phyloP scores from a whole-genome alignment of 2,113 vertebrate species.

The Corythornis cristatus region DNA sequence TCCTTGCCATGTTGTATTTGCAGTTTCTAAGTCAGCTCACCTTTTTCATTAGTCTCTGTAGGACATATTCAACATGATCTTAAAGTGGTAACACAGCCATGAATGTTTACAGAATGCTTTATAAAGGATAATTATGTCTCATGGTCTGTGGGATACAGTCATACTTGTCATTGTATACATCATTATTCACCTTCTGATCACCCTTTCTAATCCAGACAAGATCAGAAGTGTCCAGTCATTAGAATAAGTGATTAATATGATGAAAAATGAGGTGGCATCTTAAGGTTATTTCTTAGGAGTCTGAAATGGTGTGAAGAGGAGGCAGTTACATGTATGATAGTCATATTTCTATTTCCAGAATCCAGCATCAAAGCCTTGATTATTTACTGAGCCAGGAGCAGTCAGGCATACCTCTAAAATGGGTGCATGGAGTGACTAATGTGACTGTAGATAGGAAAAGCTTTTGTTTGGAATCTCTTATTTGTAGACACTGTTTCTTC shows the following conservation, averaged over 20 bases:
- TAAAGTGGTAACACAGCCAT: neutral
- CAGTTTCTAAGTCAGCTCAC: neutral
- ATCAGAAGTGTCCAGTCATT: neutral
- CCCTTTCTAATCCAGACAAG: neutral
- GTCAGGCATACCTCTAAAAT: neutral
- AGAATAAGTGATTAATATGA: neutral
- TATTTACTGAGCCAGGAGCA: neutral
- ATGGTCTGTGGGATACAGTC: accelerated
- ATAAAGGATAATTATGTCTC: neutral
- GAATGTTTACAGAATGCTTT: neutral
- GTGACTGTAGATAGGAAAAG: neutral
- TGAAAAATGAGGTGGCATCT: neutral
- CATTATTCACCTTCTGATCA: neutral
- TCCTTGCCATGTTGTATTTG: neutral
- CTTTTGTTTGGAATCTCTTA: neutral
- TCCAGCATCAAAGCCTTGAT: neutral
- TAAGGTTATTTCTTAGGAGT: neutral
- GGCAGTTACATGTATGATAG: neutral
- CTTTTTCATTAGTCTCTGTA: neutral
- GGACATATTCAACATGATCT: neutral
- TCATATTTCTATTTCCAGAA: neutral
- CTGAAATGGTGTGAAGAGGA: neutral
- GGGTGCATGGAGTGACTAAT: neutral
- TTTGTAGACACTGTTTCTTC: neutral
- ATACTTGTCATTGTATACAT: neutral